These are phyloP conservation scores for Scaptomyza caliginosa DNA, from an alignment of 2,888 invertebrate genomes.

Conservation along the genomic window DNA sequence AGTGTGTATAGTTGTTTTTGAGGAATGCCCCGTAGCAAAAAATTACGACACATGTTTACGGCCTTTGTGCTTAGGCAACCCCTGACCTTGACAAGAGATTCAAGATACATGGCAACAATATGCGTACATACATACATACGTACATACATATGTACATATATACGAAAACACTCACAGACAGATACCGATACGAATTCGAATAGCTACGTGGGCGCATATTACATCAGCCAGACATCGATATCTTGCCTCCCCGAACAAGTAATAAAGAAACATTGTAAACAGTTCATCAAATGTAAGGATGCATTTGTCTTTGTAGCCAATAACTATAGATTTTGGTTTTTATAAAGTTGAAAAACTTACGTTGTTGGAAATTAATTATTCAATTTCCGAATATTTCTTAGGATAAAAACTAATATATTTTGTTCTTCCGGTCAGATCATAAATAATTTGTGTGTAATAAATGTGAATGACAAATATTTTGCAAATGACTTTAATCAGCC, in stretches of 20 bases:
- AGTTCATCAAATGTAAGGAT: no score
- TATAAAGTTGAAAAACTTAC: no score
- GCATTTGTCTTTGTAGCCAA: constrained; percentile 20
- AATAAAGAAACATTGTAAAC: no score
- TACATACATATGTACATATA: no score
- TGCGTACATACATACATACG: constrained; percentile 8
- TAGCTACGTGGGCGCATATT: constrained; percentile 51
- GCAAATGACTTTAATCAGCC: no score
- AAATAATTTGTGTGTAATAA: no score
- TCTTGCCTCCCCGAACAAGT: constrained; percentile 10
- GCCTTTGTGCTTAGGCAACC: constrained; percentile 61
- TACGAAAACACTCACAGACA: neutral
- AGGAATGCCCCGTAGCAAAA: constrained; percentile 67
- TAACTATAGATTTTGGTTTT: constrained; percentile 54
- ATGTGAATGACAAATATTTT: no score
- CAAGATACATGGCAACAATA: constrained; percentile 34
- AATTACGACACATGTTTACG: constrained; percentile 71
- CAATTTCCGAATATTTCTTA: no score
- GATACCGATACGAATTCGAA: constrained; percentile 5
- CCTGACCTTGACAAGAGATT: constrained; percentile 73
- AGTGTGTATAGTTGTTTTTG: constrained; percentile 29
- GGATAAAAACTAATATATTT: no score
- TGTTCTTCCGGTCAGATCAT: no score
- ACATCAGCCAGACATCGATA: constrained; percentile 36
- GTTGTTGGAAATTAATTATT: no score